These are phyloP conservation scores for Thaleichthys pacificus DNA, from an alignment of 2,797 vertebrate genomes.

Conservation along the genomic window DNA sequence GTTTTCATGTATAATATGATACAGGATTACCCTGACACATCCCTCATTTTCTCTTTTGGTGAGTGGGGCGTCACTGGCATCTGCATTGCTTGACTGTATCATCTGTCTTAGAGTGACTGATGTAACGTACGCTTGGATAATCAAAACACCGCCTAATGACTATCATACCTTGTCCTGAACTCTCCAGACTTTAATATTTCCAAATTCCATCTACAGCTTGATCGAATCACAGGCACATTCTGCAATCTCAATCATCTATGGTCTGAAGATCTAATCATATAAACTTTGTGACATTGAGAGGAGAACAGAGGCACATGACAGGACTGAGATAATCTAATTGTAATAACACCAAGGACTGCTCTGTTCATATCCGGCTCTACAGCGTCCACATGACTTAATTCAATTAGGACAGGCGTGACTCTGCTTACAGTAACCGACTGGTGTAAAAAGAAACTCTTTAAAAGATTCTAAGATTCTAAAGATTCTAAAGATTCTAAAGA, in stretches of 20 bases:
- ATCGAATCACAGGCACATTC: constrained; percentile 1
- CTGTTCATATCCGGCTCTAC: constrained; percentile 39
- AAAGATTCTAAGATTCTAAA: constrained; percentile 1
- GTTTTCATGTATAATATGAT: background rate
- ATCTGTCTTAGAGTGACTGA: background rate
- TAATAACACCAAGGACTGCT: constrained; percentile 24
- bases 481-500: background rate
- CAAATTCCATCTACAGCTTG: background rate
- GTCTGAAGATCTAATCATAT: background rate
- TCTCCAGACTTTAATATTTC: background rate
- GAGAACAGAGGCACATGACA: constrained; percentile 33
- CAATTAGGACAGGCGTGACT: constrained; percentile 28
- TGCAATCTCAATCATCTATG: background rate
- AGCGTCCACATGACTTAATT: constrained; percentile 49
- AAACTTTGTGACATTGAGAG: constrained; percentile 15
- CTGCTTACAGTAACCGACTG: constrained; percentile 12
- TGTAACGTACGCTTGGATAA: too few relatives aligned
- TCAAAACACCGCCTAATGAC: too few relatives aligned
- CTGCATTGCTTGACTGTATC: background rate
- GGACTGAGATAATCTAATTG: constrained; percentile 42
- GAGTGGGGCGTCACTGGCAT: background rate
- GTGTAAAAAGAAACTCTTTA: background rate
- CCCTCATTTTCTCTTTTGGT: background rate
- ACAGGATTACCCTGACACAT: background rate
- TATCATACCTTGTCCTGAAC: background rate